Conservation (phyloP, 1,140 invertebrate species). For the Halesus radiatus region DNA sequence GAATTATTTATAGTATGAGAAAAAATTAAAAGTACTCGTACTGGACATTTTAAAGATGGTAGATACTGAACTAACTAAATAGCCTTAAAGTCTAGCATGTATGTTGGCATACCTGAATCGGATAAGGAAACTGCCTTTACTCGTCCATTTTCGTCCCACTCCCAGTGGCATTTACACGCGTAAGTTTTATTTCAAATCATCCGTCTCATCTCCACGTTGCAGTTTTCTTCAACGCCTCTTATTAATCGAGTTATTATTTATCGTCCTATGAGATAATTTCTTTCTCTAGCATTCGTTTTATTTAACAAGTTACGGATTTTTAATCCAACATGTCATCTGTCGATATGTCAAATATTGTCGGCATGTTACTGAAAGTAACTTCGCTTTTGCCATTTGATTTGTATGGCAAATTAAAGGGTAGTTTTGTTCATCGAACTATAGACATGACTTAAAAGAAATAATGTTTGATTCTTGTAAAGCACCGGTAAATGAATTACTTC, state of each 20-base stretch:
- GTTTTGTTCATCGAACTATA: too few species aligned
- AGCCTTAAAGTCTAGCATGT: background rate
- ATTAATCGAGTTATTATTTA: too few species aligned
- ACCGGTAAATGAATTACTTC: too few species aligned
- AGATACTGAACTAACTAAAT: background rate
- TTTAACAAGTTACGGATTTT: too few species aligned
- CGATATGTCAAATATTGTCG: slow-evolving; percentile 23
- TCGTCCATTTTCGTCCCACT: slow-evolving; percentile 69
- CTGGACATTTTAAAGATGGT: background rate
- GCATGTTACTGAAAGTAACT: background rate
- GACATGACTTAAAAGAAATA: too few species aligned
- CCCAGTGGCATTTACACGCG: slow-evolving; percentile 82
- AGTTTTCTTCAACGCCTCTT: too few species aligned
- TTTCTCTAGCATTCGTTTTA: too few species aligned
- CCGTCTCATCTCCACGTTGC: background rate
- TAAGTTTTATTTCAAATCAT: slow-evolving; percentile 67
- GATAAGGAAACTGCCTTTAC: slow-evolving; percentile 24
- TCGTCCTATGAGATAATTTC: too few species aligned
- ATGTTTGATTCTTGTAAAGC: too few species aligned
- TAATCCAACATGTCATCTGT: background rate
- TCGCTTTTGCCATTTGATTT: too few species aligned
- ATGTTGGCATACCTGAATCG: background rate
- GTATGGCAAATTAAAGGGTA: too few species aligned
- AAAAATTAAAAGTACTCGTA: background rate
- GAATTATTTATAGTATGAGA: too few species aligned